Evolutionary conservation across 2,113 vertebrate genomes (phyloP).

Genomic region (Athene noctua): DNA sequence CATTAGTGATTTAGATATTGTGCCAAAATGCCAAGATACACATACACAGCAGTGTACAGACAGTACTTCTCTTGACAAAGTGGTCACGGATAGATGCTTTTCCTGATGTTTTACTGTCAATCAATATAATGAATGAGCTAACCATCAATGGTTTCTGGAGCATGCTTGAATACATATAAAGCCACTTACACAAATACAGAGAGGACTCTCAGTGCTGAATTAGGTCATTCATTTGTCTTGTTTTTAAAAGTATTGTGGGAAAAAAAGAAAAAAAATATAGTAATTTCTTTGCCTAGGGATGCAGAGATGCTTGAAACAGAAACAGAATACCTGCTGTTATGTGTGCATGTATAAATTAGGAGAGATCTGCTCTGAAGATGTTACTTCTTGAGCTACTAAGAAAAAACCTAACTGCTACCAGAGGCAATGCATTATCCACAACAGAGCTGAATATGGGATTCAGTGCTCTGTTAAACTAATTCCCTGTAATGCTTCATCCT

Average conservation of each 20-base stretch:
- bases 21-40: not conserved
- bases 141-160: not conserved
- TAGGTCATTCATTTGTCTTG: not conserved
- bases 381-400: not conserved
- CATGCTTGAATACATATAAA: not conserved
- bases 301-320: not conserved
- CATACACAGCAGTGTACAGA: not conserved
- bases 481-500: not conserved
- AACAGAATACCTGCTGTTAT: constrained; percentile 3
- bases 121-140: constrained; percentile 42
- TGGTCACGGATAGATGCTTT: not conserved
- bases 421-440: not conserved
- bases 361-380: not conserved
- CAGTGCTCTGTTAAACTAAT: not conserved
- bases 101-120: constrained; percentile 24
- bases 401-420: not conserved
- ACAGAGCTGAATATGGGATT: not conserved
- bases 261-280: not conserved
- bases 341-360: not conserved
- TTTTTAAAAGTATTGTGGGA: not conserved
- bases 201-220: not conserved
- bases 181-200: not conserved
- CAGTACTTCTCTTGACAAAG: not conserved
- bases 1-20: constrained; percentile 17
- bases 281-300: not conserved